Conservation (phyloP, 1,140 invertebrate genomes). For the Macrostomum lignano region DNA sequence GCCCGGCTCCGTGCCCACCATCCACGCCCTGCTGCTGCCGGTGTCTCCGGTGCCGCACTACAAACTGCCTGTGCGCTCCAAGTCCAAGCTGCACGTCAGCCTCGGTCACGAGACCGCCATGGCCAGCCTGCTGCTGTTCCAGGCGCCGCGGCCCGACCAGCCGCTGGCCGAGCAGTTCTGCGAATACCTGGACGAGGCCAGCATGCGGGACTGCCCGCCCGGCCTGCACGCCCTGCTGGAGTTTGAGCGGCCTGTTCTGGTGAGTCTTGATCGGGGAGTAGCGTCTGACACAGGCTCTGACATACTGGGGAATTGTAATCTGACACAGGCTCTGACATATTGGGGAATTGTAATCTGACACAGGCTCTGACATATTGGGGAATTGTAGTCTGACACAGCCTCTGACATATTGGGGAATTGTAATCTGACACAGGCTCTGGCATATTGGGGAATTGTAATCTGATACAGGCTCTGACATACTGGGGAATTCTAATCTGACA, state of each 20-base stretch:
- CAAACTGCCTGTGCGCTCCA: conserved; percentile 26
- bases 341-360: no score
- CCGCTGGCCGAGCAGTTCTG: conserved; percentile 19
- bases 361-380: no score
- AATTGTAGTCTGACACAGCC: no score
- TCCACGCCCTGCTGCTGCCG: conserved; percentile 7
- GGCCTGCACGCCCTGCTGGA: conserved; percentile 33
- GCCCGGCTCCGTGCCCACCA: conserved; percentile 13
- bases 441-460: no score
- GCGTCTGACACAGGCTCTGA: no score
- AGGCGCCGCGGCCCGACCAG: conserved; percentile 3
- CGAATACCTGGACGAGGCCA: conserved; percentile 29
- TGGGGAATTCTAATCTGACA: no score
- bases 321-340: no score
- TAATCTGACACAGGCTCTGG: no score
- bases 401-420: no score
- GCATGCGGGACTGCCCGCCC: not conserved
- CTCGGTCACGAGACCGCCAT: conserved; percentile 42
- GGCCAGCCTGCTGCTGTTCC: conserved; percentile 33
- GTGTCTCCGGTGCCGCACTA: conserved; percentile 29
- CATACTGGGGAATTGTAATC: no score
- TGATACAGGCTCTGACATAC: no score
- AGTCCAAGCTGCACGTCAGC: conserved; percentile 40
- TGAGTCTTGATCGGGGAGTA: conserved; percentile 18
- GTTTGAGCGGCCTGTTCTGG: conserved; percentile 38